Conservation (phyloP, 1,140 invertebrate species). For the Vanessa atalanta region DNA sequence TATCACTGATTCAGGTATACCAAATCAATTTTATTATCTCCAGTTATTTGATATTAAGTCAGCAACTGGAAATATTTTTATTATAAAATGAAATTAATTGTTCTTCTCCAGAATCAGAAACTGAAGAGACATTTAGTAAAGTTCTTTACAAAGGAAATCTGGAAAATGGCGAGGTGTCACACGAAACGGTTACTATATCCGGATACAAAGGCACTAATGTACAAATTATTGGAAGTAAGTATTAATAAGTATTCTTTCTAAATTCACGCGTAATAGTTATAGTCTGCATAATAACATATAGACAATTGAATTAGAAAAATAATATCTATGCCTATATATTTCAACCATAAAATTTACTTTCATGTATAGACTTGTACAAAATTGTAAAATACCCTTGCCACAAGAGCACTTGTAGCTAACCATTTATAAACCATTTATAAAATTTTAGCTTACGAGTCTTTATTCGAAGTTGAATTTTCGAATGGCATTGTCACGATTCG, state of each 20-base stretch:
- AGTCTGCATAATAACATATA: too few relatives aligned
- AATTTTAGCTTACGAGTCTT: slow-evolving; percentile 41
- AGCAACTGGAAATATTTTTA: too few relatives aligned
- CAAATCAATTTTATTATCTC: too few relatives aligned
- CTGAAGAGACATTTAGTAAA: slow-evolving; percentile 48
- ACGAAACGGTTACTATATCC: slow-evolving; percentile 52
- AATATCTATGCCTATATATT: too few relatives aligned
- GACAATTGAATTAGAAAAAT: too few relatives aligned
- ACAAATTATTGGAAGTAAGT: slow-evolving; percentile 54
- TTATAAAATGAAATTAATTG: not conserved
- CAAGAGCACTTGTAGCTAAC: not conserved
- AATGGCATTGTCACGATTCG: slow-evolving; percentile 45
- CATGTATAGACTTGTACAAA: too few relatives aligned
- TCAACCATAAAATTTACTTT: too few relatives aligned
- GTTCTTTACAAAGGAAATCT: slow-evolving; percentile 53
- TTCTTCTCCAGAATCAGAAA: not conserved
- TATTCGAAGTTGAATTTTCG: slow-evolving; percentile 42
- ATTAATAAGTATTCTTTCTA: not conserved
- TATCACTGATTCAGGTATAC: not conserved
- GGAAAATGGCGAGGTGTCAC: slow-evolving; percentile 40
- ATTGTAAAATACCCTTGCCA: too few relatives aligned
- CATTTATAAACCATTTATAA: not conserved
- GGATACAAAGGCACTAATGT: slow-evolving; percentile 45
- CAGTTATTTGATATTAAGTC: too few relatives aligned
- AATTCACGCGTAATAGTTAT: too few relatives aligned